Conservation (phyloP, 1,140 invertebrate genomes). For the Archivesica marissinica region DNA sequence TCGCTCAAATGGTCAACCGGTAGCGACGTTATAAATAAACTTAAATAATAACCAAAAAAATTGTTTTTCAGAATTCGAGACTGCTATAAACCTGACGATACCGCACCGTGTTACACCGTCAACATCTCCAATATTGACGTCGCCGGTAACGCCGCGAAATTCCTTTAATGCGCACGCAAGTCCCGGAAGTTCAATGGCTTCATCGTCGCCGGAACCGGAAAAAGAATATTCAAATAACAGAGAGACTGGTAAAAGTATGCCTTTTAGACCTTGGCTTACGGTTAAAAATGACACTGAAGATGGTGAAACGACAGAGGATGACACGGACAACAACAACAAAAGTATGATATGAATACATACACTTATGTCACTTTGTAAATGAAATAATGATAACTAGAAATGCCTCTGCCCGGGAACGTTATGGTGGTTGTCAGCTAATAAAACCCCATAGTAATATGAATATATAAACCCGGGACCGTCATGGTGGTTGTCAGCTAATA, state of each 20-base stretch:
- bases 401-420: too few species aligned
- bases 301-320: background rate
- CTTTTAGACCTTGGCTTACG: constrained; percentile 47
- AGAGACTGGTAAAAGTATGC: background rate
- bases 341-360: background rate
- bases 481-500: too few species aligned
- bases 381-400: too few species aligned
- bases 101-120: constrained; percentile 42
- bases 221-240: background rate
- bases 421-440: too few species aligned
- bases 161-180: constrained; percentile 3
- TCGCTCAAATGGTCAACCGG: too few species aligned
- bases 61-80: constrained; percentile 4
- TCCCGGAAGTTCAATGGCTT: constrained; percentile 16
- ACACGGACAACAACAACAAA: background rate
- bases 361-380: too few species aligned
- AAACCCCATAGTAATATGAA: too few species aligned
- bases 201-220: background rate
- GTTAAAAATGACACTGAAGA: constrained; percentile 4
- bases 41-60: too few species aligned
- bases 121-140: constrained; percentile 49
- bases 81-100: constrained; percentile 48
- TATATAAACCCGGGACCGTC: too few species aligned
- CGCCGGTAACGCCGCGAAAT: constrained; percentile 17
- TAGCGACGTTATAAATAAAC: too few species aligned